These are phyloP conservation scores for Phoenicopterus ruber DNA, from an alignment of 2,113 vertebrate genomes.

Conservation along the genomic window DNA sequence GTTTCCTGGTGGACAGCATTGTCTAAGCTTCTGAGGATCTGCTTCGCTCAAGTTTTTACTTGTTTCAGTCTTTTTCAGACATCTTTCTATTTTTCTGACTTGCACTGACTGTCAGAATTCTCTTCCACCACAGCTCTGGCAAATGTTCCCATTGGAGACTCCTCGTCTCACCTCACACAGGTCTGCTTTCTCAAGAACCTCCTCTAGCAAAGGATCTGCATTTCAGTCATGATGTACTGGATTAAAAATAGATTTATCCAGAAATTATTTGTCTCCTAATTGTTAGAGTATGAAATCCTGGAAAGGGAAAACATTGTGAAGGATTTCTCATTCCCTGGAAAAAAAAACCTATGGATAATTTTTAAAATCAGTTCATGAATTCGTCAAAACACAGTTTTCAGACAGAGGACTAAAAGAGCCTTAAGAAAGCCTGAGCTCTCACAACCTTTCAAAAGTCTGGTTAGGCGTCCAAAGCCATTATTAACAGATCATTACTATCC, in stretches of 20 bases:
- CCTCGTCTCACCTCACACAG: background rate
- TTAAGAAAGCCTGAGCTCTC: background rate
- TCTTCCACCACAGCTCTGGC: background rate
- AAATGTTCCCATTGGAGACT: background rate
- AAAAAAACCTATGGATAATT: rapidly evolving
- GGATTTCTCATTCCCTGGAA: background rate
- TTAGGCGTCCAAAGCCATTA: background rate
- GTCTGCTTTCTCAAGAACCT: background rate
- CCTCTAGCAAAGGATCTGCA: background rate
- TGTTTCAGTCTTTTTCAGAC: background rate
- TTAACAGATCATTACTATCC: background rate
- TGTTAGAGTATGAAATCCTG: background rate
- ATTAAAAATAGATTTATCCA: background rate
- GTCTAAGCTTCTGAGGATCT: background rate
- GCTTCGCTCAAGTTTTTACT: background rate
- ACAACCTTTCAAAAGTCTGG: background rate
- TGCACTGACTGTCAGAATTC: background rate
- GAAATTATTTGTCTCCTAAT: background rate
- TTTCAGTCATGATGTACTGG: background rate
- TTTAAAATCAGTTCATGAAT: background rate
- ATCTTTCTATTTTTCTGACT: background rate
- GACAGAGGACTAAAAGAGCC: background rate
- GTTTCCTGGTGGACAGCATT: background rate
- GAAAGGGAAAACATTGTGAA: background rate
- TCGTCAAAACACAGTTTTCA: background rate